A percentile compares a stretch with the other conserved stretches of the same genome.
phyloP scores from a whole-genome alignment of 2,113 vertebrate species.

The Chloroceryle aenea region DNA sequence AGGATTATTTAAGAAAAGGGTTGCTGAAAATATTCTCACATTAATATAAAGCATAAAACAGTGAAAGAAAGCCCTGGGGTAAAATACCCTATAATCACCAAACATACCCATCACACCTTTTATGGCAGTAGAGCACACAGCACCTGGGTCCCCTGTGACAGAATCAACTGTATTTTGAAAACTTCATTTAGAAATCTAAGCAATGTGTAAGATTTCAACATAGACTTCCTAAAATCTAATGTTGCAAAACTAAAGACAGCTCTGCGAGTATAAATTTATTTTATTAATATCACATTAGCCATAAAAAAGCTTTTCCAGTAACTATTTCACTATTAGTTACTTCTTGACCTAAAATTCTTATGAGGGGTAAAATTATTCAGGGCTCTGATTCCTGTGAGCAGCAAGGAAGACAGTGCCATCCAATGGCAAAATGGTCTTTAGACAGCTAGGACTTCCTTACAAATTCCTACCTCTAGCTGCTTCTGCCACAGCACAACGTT shows the following conservation, averaged over 20 bases:
- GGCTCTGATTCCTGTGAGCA: neutral
- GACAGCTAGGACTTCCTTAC: neutral
- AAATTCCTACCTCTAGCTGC: neutral
- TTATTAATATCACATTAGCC: neutral
- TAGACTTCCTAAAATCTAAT: neutral
- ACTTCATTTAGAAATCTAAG: neutral
- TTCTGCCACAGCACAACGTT: neutral
- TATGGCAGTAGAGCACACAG: neutral
- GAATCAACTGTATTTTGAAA: neutral
- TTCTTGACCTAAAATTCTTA: neutral
- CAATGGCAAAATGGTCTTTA: neutral
- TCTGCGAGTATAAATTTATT: neutral
- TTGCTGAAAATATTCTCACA: neutral
- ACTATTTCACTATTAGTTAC: neutral
- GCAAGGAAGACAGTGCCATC: conserved; percentile 7
- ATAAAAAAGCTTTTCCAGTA: neutral
- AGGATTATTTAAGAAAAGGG: neutral
- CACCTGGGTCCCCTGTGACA: neutral
- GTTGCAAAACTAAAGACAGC: neutral
- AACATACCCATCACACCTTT: neutral
- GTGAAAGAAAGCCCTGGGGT: neutral
- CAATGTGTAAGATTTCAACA: neutral
- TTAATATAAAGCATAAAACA: neutral
- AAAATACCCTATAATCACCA: neutral
- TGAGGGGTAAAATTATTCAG: neutral